phyloP scores from a whole-genome alignment of 2,888 invertebrate species.

The Cistogaster globosa region DNA sequence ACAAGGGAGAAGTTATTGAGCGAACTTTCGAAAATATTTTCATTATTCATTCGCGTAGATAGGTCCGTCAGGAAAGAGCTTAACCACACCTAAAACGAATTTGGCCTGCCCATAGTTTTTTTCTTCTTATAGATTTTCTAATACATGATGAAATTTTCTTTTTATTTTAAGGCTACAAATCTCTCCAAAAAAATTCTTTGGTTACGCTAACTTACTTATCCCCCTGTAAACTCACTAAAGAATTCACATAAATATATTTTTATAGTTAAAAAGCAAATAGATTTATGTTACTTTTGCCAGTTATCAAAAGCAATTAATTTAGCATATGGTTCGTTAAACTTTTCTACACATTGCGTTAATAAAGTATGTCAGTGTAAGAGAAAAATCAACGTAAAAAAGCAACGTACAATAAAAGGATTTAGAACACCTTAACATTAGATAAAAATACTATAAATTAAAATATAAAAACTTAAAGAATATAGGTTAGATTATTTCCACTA shows the following conservation, averaged over 20 bases:
- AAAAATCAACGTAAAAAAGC: neutral
- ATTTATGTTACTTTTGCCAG: slow-evolving; percentile 70
- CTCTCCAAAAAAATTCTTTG: no score
- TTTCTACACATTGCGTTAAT: slow-evolving; percentile 25
- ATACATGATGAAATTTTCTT: no score
- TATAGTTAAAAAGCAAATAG: slow-evolving; percentile 76
- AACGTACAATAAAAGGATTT: neutral
- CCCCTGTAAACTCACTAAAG: neutral
- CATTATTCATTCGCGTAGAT: no score
- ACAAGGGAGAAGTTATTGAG: no score
- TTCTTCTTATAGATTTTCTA: no score
- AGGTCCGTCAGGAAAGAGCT: no score
- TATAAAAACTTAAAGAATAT: neutral
- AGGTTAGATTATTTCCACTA: slow-evolving; percentile 40
- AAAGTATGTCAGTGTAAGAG: neutral
- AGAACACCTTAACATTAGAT: neutral
- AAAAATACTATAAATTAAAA: neutral
- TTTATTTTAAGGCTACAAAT: no score
- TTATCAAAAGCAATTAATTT: slow-evolving; percentile 49
- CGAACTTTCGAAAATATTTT: no score
- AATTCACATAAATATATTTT: slow-evolving; percentile 41
- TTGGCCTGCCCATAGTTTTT: no score
- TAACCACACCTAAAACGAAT: no score
- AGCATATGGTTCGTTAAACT: slow-evolving; percentile 51
- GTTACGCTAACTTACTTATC: neutral